Base-by-base conservation (phyloP, 2,888 invertebrate genomes). In the Galerucella pusilla region DNA sequence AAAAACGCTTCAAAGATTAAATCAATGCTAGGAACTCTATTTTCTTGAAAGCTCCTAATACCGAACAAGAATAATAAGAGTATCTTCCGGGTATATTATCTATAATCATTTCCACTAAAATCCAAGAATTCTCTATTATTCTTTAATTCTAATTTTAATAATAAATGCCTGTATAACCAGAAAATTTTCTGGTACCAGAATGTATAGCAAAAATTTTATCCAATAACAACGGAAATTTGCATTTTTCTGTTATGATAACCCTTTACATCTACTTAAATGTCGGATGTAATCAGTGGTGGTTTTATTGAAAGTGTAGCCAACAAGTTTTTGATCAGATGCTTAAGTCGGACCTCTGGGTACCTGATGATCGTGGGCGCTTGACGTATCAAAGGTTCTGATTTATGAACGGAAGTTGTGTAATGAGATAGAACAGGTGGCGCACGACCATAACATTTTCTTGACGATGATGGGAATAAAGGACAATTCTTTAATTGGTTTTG, bases 321-420 rank as follows among this genome's bases (percentile, higher is more conserved):
- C 49, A 49, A 49, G 49, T 49, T 49, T 49, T 49, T 52, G 14
- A 52, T 52, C 52, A 52, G 52, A 52, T 42, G 7, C 6, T 52
- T 52, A 52, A 52, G n/a, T n/a, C n/a, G 49, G 4, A 46, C 46
- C 46, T 46, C 14, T 52, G 52, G 52, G 52, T 52, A 52, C 52
- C 52, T 52, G 60, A 60, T 10, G 28, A 60, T 20, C 4, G 28
- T 28, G 28, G 60, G 28, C 12, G 28, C 28, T 12, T 60, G 60
- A 20, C 57, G 68, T 54, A 68, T 68, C 68, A 79, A 78, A 79
- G 79, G 74, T 75, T 76, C 83, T 84, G 86, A 87, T 87, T 87
- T 87, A 87, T 87, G 85, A 82, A 86, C 84, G 87, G 87, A 87
- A 86, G 84, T 82, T 82, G 78, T 77, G 85, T 86, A 86, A 87